Evolutionary conservation across 2,888 invertebrate species (phyloP).

Genomic region (Lasioglossum villosulum): DNA sequence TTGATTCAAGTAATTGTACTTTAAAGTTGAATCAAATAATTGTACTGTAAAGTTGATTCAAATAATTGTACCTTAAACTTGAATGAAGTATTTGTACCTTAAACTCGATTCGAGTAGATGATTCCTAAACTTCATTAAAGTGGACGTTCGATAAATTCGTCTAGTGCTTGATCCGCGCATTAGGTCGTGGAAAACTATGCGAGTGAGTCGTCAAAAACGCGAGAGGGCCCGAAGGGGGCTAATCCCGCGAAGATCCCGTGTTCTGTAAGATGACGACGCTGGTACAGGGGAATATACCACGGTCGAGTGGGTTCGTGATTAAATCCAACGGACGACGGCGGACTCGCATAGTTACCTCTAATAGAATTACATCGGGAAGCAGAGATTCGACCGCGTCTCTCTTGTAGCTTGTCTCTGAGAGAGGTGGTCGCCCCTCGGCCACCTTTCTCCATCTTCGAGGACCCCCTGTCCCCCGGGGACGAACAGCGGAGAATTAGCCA

Average conservation of each 20-base stretch:
- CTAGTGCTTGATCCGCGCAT: not conserved
- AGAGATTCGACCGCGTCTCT: slow-evolving; percentile 68
- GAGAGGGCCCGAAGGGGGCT: not conserved
- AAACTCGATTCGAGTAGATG: too few relatives aligned
- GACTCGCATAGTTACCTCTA: slow-evolving; percentile 83
- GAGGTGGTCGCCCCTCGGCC: slow-evolving; percentile 57
- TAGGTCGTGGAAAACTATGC: not conserved
- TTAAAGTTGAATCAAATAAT: too few relatives aligned
- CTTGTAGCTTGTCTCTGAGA: slow-evolving; percentile 51
- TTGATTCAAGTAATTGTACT: not conserved
- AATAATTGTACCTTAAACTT: too few relatives aligned
- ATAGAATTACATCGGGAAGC: slow-evolving; percentile 84
- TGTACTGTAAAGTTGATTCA: too few relatives aligned
- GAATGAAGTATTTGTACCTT: fast-evolving
- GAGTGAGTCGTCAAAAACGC: not conserved
- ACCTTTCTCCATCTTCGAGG: slow-evolving; percentile 58
- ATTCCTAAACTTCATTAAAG: too few relatives aligned
- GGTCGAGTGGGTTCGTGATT: slow-evolving; percentile 82
- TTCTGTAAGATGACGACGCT: slow-evolving; percentile 43
- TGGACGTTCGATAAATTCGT: not conserved
- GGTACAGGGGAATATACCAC: slow-evolving; percentile 78
- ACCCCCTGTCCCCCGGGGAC: slow-evolving; percentile 76
- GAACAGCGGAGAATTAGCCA: slow-evolving; percentile 83
- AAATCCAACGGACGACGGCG: slow-evolving; percentile 82
- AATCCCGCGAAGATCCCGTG: slow-evolving; percentile 5